Evolutionary conservation across 2,797 vertebrate genomes (phyloP).

Genomic region (Naso thynnoides): DNA sequence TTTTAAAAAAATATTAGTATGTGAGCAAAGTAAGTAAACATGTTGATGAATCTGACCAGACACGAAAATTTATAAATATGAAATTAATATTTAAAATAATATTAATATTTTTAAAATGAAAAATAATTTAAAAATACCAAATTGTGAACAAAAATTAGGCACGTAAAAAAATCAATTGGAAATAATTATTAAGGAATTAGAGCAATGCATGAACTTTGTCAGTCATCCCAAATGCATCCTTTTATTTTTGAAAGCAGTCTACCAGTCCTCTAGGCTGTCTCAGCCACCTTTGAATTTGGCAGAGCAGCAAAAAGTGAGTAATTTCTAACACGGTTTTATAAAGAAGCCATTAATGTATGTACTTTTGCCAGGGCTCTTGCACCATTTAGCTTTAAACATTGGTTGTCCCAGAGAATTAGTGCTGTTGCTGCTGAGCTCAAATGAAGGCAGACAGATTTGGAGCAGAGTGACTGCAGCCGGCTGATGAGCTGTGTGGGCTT

Average conservation of each 20-base stretch:
- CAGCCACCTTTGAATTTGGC: neutral
- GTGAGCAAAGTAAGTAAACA: no score
- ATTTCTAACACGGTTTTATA: conserved; percentile 10
- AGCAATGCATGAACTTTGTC: neutral
- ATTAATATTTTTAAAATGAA: no score
- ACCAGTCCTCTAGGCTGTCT: neutral
- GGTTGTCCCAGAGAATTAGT: conserved; percentile 67
- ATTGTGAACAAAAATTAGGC: neutral
- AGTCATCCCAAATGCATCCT: neutral
- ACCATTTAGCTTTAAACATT: conserved; percentile 63
- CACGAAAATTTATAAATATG: no score
- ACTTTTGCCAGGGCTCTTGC: conserved; percentile 35
- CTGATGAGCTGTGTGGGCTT: conserved; percentile 50
- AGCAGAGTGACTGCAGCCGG: conserved; percentile 56
- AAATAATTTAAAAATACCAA: no score
- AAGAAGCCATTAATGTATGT: conserved; percentile 33
- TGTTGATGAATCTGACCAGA: no score
- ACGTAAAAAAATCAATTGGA: neutral
- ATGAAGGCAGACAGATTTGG: conserved; percentile 71
- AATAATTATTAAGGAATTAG: neutral
- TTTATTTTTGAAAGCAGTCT: neutral
- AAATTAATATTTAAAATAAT: no score
- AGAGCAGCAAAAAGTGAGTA: neutral
- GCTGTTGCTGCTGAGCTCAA: conserved; percentile 40
- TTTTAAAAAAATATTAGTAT: no score